A percentile compares a stretch with the other conserved stretches of the same genome.
Evolutionary conservation across 2,888 invertebrate genomes (phyloP).

Genomic region (Microdon myrmicae): DNA sequence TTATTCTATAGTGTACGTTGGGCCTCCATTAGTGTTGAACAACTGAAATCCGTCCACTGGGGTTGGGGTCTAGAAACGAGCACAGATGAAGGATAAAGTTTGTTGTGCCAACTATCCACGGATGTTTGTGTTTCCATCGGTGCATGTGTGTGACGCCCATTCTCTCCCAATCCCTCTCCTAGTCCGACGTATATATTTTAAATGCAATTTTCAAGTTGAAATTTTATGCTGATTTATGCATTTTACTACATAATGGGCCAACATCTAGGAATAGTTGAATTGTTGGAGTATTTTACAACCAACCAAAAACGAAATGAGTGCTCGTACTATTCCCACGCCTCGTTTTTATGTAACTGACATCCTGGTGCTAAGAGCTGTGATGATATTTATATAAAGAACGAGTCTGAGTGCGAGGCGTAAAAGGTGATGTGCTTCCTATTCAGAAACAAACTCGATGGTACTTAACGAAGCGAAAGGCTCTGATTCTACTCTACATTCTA

Average conservation of each 20-base stretch:
- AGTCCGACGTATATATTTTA: no score
- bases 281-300: constrained; percentile 19
- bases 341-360: not conserved
- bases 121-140: no score
- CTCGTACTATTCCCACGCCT: no score
- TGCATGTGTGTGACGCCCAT: no score
- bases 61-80: no score
- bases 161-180: no score
- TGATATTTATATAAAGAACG: not conserved
- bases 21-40: no score
- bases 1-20: no score
- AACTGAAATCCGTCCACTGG: no score
- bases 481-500: constrained; percentile 38
- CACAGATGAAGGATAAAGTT: no score
- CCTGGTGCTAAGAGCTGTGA: not conserved
- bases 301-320: no score
- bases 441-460: constrained; percentile 21
- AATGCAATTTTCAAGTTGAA: constrained; percentile 32
- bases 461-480: constrained; percentile 41
- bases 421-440: constrained; percentile 20
- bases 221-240: constrained; percentile 54
- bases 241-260: constrained; percentile 24
- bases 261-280: constrained; percentile 15
- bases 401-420: constrained; percentile 4
- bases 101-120: no score